Evolutionary conservation across 2,888 invertebrate species (phyloP), one percentile per base, ranked within the genome.

Genomic region (Cerastis leucographa): DNA sequence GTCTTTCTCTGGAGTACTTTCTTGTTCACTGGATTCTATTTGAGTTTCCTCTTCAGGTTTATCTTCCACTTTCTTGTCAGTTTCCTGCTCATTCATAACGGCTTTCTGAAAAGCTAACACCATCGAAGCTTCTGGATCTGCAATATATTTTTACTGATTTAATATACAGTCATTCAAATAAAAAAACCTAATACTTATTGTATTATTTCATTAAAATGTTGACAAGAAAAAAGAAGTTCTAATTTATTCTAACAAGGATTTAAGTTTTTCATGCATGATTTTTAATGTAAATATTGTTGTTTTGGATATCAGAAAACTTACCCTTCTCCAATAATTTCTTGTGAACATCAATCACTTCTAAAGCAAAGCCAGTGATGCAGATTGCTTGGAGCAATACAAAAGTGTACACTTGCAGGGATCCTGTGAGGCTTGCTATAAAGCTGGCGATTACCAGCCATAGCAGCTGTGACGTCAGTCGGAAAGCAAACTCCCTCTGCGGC

Each of bases 401-500:
- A 29, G 98, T 97, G 67, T 98, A 97, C n/a, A 98, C 97, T 93
- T 98, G 98, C 61, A 98, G 97, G 1, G 98, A 97, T 1, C 98
- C 98, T 3, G 98, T 97, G 56, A 98, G 97, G 87, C 98, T 98
- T 66, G 98, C 98, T 19, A 98, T 89, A 91, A 98, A 98, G 85
- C 98, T 97, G 35, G 98, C 97, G 51, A 98, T 94, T 8, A 98
- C 96, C 22, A 98, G 94, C 99, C 99, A 99, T 40, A 98, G 93
- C 1, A 97, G 94, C 85, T 97, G 97, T 0, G 99, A 98, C 17
- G 97, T 97, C 70, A 97, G 97, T 61, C 98, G 97, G 90, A 98
- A 98, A 74, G 97, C 94, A 11, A 95, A 94, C 29, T 97, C 97
- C 80, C 98, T 97, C 81, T 97, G 96, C 1, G 98, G 98, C 54